Evolutionary conservation across 2,888 invertebrate genomes (phyloP), one percentile per base, ranked within the genome.

Genomic region (Scaptomyza flava): DNA sequence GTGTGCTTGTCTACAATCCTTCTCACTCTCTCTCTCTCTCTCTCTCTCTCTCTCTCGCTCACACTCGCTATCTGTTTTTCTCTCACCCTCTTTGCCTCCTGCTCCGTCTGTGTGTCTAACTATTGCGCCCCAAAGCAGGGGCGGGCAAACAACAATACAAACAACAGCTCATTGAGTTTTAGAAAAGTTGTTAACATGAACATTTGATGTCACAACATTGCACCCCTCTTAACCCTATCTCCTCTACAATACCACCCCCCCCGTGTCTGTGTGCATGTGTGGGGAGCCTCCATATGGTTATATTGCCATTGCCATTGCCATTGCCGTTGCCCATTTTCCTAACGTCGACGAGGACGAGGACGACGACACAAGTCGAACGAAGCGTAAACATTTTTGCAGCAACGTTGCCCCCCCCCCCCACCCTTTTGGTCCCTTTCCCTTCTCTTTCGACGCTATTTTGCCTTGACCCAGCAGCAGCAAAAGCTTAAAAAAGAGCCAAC

Each of bases 131-230:
- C 8, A n/a, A 41, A 61, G 51, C 36, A 58, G 58, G 46, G 43
- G 65, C 53, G 62, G 62, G 38, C 81, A 68, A 84, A 67, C 87
- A 81, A 83, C 83, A 86, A 83, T 78, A 81, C 87, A 84, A 84
- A 81, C 89, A 88, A 77, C 82, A 87, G 82, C 82, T 87, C 82
- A 82, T 82, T 82, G 88, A 82, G 82, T 88, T 82, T 87, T 74
- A 86, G 82, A 82, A 82, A 82, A 82, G 88, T 82, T 82, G 82
- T 82, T 82, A 82, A 82, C 82, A 82, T 86, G 88, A 82, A 82
- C 82, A 88, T 82, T 83, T 86, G 86, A 81, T 83, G 83, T 86
- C 86, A 81, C 79, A 83, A 86, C 81, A 81, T 73, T 69, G 71
- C 64, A n/a, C 41, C 20, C 61, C 43, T 53, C 17, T 20, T 41